Evolutionary conservation across 2,113 vertebrate genomes (phyloP).

Genomic region (Dicentrarchus labrax): DNA sequence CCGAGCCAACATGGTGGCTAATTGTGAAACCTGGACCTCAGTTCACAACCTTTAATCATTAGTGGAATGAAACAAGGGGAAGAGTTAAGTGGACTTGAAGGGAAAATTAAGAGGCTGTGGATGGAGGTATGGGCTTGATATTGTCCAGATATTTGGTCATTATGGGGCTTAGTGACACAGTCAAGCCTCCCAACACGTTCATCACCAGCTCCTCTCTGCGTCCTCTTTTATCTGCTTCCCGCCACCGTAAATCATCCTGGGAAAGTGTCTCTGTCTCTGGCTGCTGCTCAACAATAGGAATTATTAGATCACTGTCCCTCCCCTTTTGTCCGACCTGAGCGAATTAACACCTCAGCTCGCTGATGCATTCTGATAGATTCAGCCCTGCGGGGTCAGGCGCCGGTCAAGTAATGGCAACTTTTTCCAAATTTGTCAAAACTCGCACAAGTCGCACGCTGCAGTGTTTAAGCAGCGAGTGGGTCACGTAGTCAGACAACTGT

Average conservation of each 20-base stretch:
- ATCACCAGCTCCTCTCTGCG: conserved; percentile 3
- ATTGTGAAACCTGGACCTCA: conserved; percentile 53
- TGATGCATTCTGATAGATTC: conserved; percentile 68
- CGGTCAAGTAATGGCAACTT: conserved; percentile 53
- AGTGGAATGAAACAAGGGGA: conserved; percentile 45
- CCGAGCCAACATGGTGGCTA: conserved; percentile 55
- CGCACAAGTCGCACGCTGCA: conserved; percentile 10
- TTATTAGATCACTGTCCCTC: conserved; percentile 67
- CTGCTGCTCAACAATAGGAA: conserved; percentile 74
- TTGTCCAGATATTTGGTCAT: conserved; percentile 28
- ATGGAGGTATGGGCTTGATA: conserved; percentile 10
- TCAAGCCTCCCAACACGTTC: conserved; percentile 23
- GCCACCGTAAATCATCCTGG: conserved; percentile 73
- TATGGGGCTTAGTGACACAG: conserved; percentile 29
- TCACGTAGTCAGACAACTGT: conserved; percentile 22
- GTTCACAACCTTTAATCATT: conserved; percentile 55
- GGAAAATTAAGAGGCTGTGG: conserved; percentile 19
- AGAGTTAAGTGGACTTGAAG: conserved; percentile 45
- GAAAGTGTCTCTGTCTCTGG: conserved; percentile 73
- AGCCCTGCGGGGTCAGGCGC: conserved; percentile 39
- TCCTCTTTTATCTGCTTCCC: conserved; percentile 63
- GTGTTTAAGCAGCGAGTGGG: background rate
- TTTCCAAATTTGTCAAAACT: conserved; percentile 46
- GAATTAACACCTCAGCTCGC: conserved; percentile 54
- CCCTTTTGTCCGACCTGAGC: conserved; percentile 60